Evolutionary conservation across 1,140 invertebrate genomes (phyloP).

Genomic region (Plutomurus gul): DNA sequence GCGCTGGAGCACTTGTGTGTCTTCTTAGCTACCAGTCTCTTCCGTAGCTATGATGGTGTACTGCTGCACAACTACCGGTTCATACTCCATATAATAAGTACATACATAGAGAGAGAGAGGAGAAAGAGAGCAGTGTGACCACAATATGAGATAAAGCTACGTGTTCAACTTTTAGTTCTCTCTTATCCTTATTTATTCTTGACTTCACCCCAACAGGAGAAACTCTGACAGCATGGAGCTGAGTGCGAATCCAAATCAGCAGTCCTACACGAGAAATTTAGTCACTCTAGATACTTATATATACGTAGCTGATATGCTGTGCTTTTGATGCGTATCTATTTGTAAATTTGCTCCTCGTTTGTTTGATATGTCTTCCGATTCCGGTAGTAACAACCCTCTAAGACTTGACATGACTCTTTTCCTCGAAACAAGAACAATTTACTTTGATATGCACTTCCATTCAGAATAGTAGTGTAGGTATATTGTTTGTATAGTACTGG

Average conservation of each 20-base stretch:
- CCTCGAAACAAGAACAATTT: not conserved
- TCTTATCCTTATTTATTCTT: constrained; percentile 28
- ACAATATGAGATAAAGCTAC: constrained; percentile 20
- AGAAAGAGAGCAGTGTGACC: not conserved
- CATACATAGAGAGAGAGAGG: not conserved
- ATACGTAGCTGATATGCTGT: not conserved
- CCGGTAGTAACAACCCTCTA: not conserved
- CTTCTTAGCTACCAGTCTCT: no score
- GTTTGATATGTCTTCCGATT: not conserved
- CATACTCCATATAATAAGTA: not conserved
- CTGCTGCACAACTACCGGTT: not conserved
- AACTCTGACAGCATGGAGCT: constrained; percentile 17
- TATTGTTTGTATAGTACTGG: no score
- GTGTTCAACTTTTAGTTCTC: not conserved
- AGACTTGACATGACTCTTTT: not conserved
- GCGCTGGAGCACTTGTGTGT: no score
- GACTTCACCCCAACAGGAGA: constrained; percentile 11
- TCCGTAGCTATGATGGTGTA: no score
- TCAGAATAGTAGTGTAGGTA: no score
- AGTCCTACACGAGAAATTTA: not conserved
- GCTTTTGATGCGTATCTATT: not conserved
- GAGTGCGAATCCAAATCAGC: constrained; percentile 22
- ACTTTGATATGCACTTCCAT: no score
- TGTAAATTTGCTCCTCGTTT: not conserved
- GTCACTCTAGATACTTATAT: not conserved